Base-by-base conservation (phyloP, 2,888 invertebrate genomes). In the Rotaria macrura region DNA sequence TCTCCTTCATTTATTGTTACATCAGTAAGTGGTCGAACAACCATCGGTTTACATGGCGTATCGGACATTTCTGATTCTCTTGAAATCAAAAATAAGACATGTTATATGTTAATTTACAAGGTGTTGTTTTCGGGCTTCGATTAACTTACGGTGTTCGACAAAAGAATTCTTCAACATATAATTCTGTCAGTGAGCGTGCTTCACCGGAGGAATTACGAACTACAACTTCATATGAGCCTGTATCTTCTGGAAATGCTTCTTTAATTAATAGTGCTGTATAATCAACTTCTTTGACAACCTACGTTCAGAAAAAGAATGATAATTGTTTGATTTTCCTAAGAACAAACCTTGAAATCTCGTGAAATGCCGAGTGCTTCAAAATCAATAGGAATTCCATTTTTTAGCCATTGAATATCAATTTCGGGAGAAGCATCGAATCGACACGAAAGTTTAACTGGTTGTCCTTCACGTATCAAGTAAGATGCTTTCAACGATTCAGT, bases 171-270 rank as follows among this genome's bases (percentile, higher is more conserved):
- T 90, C 87, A 10, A 91, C 89, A 49, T 88, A 89, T 55, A 91
- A 88, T n/a, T 88, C 88, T 87, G 91, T 93, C 88, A 93, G 88
- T 57, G 90, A 93, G 49, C 93, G 92, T 14, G 93, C 93, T 90
- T 94, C 94, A 79, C 94, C 95, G 85, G 93, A 93, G 86, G 93
- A 89, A 91, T 94, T 95, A 88, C 92, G 93, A 7, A 94, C 94
- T 87, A 92, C 92, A 88, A 94, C 93, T 85, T 92, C 92, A 91
- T 94, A 95, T 87, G 93, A 92, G 87, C 94, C 94, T 88, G 94
- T 93, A 92, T 95, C 94, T 91, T 94, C 94, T 65, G 94, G 94
- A 90, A 93, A 94, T 83, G 94, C 94, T 91, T 94, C 94, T 87
- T 93, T 92, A 88, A 95, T 93, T 88, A 93, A 92, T 88, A 95